phyloP scores from a whole-genome alignment of 2,797 vertebrate species.

The Liasis olivaceus region DNA sequence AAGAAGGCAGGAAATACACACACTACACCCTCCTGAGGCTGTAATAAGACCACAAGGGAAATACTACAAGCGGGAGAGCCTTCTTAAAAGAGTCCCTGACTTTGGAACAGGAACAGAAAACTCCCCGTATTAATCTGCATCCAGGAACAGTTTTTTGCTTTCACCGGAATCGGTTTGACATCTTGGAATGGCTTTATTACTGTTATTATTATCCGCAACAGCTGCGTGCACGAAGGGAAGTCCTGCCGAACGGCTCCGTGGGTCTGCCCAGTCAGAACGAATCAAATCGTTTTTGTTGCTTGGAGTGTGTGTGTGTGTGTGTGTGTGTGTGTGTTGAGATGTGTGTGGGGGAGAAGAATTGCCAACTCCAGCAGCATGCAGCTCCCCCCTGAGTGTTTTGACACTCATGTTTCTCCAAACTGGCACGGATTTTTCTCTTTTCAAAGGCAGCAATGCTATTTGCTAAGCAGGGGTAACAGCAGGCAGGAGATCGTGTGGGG shows the following conservation, averaged over 20 bases:
- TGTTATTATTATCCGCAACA: conserved; percentile 29
- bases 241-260: conserved; percentile 48
- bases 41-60: conserved; percentile 48
- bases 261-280: conserved; percentile 59
- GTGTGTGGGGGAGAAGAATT: conserved; percentile 13
- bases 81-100: conserved; percentile 55
- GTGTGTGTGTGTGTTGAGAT: background rate
- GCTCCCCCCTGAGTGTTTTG: conserved; percentile 40
- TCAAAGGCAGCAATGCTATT: background rate
- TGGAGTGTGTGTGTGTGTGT: background rate
- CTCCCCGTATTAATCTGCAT: background rate
- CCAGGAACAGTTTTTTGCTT: conserved; percentile 21
- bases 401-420: conserved; percentile 35
- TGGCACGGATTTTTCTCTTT: conserved; percentile 7
- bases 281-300: conserved; percentile 38
- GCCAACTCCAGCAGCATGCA: conserved; percentile 44
- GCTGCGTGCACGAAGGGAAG: conserved; percentile 46
- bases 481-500: background rate
- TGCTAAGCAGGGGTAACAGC: background rate
- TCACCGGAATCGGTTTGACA: conserved; percentile 35
- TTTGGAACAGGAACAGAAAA: conserved; percentile 50
- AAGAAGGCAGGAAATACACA: too few species aligned
- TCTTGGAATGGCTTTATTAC: conserved; percentile 1
- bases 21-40: too few species aligned
- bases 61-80: conserved; percentile 56